Conservation (phyloP, 2,113 vertebrate species). For the Python bivittatus region DNA sequence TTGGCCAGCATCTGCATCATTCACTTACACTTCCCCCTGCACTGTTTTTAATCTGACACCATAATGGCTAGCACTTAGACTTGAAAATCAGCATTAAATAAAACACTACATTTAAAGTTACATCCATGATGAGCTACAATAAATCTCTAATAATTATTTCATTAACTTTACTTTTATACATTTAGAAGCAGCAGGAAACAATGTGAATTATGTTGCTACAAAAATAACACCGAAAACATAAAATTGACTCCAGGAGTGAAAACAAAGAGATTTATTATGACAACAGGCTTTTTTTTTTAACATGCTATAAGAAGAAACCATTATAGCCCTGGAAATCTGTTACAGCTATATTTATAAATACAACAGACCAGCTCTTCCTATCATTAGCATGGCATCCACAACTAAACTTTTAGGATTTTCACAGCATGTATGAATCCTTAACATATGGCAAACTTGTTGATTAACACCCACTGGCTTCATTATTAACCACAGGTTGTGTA, state of each 20-base stretch:
- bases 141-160: not conserved
- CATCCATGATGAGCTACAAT: not conserved
- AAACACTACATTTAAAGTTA: not conserved
- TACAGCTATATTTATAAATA: not conserved
- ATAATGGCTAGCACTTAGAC: not conserved
- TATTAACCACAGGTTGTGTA: not conserved
- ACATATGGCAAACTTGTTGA: not conserved
- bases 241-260: not conserved
- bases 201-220: not conserved
- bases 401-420: not conserved
- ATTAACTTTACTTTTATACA: not conserved
- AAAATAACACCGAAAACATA: not conserved
- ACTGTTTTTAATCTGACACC: not conserved
- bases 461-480: not conserved
- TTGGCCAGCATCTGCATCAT: not conserved
- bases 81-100: not conserved
- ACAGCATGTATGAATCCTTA: not conserved
- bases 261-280: not conserved
- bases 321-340: not conserved
- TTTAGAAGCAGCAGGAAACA: constrained; percentile 9
- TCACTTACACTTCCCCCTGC: not conserved
- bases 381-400: not conserved
- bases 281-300: not conserved
- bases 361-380: not conserved
- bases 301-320: not conserved